A percentile compares a stretch with the other conserved stretches of the same genome.
phyloP scores from a whole-genome alignment of 2,888 invertebrate species.

The Athripsodes cinereus region DNA sequence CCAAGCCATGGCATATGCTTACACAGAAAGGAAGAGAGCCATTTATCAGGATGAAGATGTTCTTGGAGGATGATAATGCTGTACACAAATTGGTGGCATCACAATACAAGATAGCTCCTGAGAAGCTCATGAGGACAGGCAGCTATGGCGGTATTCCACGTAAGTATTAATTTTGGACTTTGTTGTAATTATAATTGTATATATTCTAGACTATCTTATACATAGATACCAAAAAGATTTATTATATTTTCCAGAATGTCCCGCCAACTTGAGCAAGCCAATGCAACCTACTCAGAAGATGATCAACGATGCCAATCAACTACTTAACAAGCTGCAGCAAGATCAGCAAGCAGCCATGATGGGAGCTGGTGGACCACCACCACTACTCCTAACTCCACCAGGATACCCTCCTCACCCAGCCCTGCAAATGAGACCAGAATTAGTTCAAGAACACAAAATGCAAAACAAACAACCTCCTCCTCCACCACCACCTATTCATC shows the following conservation, averaged over 20 bases:
- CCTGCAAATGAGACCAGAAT: constrained; percentile 47
- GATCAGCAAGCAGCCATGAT: constrained; percentile 57
- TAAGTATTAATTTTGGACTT: constrained; percentile 47
- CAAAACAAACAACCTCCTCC: constrained; percentile 57
- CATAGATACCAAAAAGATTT: too few relatives aligned
- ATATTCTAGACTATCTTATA: too few relatives aligned
- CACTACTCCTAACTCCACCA: constrained; percentile 69
- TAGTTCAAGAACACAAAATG: constrained; percentile 50
- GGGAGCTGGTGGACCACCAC: constrained; percentile 43
- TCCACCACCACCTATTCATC: constrained; percentile 46
- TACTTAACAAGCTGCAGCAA: constrained; percentile 65
- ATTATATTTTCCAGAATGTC: constrained; percentile 49
- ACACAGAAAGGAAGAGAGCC: constrained; percentile 96
- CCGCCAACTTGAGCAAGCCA: constrained; percentile 62
- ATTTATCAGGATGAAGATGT: constrained; percentile 97
- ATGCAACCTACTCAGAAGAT: constrained; percentile 75
- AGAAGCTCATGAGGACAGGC: constrained; percentile 94
- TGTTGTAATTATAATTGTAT: too few relatives aligned
- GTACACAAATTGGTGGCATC: constrained; percentile 93
- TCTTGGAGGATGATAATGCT: constrained; percentile 91
- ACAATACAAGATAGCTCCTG: constrained; percentile 96
- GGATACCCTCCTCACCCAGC: constrained; percentile 71
- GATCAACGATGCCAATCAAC: constrained; percentile 63
- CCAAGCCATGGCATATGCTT: constrained; percentile 99
- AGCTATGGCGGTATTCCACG: constrained; percentile 83